Base-by-base conservation (phyloP, 2,797 vertebrate genomes). In the Phylloscopus collybita region DNA sequence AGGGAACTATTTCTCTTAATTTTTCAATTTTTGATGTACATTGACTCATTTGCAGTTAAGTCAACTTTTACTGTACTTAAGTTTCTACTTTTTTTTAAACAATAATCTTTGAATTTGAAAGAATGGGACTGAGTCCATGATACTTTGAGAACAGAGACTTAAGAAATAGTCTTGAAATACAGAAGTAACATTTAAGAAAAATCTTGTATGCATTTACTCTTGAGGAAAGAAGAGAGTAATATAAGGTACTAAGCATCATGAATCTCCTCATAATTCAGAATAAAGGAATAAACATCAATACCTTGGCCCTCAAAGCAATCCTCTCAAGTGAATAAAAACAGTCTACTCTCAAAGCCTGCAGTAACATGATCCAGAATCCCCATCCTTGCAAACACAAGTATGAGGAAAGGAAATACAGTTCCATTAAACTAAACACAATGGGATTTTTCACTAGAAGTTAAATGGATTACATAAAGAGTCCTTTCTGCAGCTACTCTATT, bases 331-430 rank as follows among this genome's bases (percentile, higher is more conserved):
- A 67, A 12, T 44, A 74, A 85, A 81, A 53, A 4, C 16, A 59
- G 16, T 12, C 8, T 15, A 2, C 4, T 51, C 14, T 25, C 47
- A 61, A 40, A 73, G 26, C 40, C 40, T 23, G 15, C 2, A 54
- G 27, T 11, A 49, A 49, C 6, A 64, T 1, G 20, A 91, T 32
- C 13, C 19, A 40, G 11, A 93, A 72, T 18, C 30, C 49, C 20
- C 61, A 19, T 42, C 36, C 59, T 44, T 44, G 13, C 44, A 85
- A 76, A 76, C 22, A 42, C 45, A 73, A 20, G 4, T 3, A 22
- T 5, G 4, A 7, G 1, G 6, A 16, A 7, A 38, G 62, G 4
- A 86, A 80, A 67, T 5, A 64, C 0, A 3, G 5, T 7, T 69
- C 67, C 61, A 61, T 15, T 69, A 69, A 78, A 78, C 19, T 16